These are phyloP conservation scores for Gorsachius goisagi DNA, from an alignment of 2,113 vertebrate species.

Conservation along the genomic window DNA sequence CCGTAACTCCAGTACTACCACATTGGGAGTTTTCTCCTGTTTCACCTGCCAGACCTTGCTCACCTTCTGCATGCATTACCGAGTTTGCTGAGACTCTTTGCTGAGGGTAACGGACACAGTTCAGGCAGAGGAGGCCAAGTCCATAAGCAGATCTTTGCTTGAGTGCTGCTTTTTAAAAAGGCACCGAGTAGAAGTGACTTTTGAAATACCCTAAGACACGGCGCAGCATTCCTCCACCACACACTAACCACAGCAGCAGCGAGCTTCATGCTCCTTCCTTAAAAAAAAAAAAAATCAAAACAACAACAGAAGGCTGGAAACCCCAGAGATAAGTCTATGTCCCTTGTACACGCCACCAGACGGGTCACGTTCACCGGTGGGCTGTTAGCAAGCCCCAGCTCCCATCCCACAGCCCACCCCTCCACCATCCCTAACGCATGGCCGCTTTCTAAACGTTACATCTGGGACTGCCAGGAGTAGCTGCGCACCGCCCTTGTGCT, in stretches of 20 bases:
- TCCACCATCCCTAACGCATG: neutral
- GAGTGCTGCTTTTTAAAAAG: neutral
- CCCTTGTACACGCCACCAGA: accelerated
- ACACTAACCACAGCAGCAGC: neutral
- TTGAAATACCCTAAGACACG: neutral
- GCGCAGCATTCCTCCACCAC: neutral
- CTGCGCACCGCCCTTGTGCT: neutral
- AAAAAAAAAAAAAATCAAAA: neutral
- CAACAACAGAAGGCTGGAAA: neutral
- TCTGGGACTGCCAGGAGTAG: neutral
- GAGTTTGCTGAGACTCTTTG: neutral
- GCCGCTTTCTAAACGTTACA: neutral
- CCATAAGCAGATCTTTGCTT: neutral
- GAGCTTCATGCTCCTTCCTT: neutral
- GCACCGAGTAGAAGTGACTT: neutral
- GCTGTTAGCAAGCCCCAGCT: neutral
- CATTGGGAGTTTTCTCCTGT: neutral
- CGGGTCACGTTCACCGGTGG: accelerated
- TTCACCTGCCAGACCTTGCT: neutral
- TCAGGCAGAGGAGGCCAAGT: neutral
- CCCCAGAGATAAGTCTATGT: accelerated
- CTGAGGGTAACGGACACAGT: neutral
- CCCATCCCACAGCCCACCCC: neutral
- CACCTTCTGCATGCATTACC: neutral
- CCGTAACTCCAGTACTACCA: neutral